phyloP scores from a whole-genome alignment of 2,113 vertebrate genomes.

The Grammomys surdaster region DNA sequence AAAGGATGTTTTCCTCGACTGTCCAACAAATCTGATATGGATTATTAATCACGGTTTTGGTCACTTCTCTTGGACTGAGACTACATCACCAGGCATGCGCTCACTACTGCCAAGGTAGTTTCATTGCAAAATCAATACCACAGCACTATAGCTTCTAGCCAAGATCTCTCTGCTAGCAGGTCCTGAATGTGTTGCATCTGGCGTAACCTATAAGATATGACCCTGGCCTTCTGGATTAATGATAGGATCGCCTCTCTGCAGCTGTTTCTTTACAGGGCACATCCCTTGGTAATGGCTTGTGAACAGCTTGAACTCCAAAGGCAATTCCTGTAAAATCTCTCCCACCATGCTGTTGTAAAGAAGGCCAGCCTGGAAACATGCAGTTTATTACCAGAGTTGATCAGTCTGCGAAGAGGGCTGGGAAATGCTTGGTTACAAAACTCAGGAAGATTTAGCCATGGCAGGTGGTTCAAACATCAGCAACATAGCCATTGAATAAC shows the following conservation, averaged over 20 bases:
- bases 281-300: conserved; percentile 35
- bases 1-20: neutral
- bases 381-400: conserved; percentile 33
- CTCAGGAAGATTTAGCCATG: neutral
- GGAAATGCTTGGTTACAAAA: neutral
- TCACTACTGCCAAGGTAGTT: neutral
- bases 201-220: neutral
- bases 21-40: neutral
- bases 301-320: conserved; percentile 66
- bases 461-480: conserved; percentile 10
- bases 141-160: neutral
- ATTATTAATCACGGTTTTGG: conserved; percentile 1
- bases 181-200: neutral
- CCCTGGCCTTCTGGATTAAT: conserved; percentile 47
- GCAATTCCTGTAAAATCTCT: conserved; percentile 45
- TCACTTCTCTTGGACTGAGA: neutral
- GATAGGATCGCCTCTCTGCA: neutral
- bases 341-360: neutral
- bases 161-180: neutral
- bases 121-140: conserved; percentile 39
- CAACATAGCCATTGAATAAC: neutral
- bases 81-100: neutral
- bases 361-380: conserved; percentile 46
- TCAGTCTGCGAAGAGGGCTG: neutral
- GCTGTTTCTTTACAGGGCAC: conserved; percentile 19